Conservation (phyloP, 2,888 invertebrate species). For the Cephalotes varians region DNA sequence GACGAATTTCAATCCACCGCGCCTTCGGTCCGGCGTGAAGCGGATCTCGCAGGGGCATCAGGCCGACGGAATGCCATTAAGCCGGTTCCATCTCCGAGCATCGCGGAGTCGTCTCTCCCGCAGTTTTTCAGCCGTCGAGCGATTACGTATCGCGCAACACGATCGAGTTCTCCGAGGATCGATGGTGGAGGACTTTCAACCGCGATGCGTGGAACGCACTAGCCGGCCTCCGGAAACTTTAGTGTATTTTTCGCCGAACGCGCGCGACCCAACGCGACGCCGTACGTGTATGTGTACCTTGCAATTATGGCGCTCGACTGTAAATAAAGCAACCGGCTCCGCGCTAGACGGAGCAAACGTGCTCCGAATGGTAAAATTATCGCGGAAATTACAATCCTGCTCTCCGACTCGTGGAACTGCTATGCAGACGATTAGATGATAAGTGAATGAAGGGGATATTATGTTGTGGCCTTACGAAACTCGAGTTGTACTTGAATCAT, state of each 20-base stretch:
- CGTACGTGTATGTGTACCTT: neutral
- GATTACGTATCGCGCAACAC: conserved; percentile 11
- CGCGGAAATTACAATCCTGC: conserved; percentile 35
- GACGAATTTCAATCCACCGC: conserved; percentile 62
- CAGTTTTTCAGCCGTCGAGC: conserved; percentile 16
- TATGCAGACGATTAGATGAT: conserved; percentile 3
- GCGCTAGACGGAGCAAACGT: conserved; percentile 44
- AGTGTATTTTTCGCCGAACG: conserved; percentile 35
- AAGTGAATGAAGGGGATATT: neutral
- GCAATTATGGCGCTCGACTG: conserved; percentile 43
- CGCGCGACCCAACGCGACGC: no score
- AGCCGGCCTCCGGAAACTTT: conserved; percentile 19
- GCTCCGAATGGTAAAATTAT: conserved; percentile 38
- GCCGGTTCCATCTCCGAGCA: conserved; percentile 44
- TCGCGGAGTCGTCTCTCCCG: conserved; percentile 1
- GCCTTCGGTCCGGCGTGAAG: conserved; percentile 46
- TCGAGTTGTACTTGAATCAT: neutral
- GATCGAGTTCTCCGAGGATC: conserved; percentile 50
- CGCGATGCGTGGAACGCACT: conserved; percentile 21
- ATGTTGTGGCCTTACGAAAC: neutral
- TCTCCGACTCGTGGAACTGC: neutral
- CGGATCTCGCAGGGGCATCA: conserved; percentile 57
- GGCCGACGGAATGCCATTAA: conserved; percentile 63
- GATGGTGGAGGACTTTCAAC: conserved; percentile 42
- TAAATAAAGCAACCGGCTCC: conserved; percentile 39